phyloP scores from a whole-genome alignment of 1,140 invertebrate genomes.

The Psilanteris sp. region DNA sequence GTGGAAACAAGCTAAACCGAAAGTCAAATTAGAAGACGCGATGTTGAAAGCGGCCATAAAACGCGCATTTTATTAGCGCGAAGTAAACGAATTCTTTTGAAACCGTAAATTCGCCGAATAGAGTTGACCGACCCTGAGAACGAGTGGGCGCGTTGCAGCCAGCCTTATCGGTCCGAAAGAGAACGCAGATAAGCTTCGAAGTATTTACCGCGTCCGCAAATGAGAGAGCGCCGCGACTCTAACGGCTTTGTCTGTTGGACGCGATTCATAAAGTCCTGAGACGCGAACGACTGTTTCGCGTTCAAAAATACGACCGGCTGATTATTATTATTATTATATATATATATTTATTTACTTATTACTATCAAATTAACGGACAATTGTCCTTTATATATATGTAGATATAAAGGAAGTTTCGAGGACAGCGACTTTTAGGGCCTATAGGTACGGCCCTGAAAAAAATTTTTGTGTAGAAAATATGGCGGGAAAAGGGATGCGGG shows the following conservation, averaged over 20 bases:
- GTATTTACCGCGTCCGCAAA: constrained; percentile 57
- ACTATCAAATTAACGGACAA: too few relatives aligned
- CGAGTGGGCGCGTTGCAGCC: constrained; percentile 12
- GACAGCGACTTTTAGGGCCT: too few relatives aligned
- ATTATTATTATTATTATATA: too few relatives aligned
- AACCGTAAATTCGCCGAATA: constrained; percentile 29
- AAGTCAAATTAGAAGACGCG: constrained; percentile 33
- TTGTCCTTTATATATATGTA: too few relatives aligned
- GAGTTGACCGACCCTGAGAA: constrained; percentile 32
- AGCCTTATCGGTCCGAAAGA: constrained; percentile 20
- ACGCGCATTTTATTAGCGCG: constrained; percentile 23
- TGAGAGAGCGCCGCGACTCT: constrained; percentile 44
- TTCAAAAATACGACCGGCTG: too few relatives aligned
- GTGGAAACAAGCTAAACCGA: constrained; percentile 31
- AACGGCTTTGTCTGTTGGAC: too few relatives aligned
- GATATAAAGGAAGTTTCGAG: too few relatives aligned
- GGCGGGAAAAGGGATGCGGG: too few relatives aligned
- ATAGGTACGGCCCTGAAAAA: too few relatives aligned
- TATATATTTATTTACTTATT: too few relatives aligned
- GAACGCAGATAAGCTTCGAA: constrained; percentile 15
- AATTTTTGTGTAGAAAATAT: too few relatives aligned
- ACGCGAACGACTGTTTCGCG: constrained; percentile 15
- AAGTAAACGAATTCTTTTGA: constrained; percentile 9
- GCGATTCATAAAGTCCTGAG: too few relatives aligned
- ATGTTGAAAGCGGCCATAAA: constrained; percentile 16